Evolutionary conservation across 2,113 vertebrate genomes (phyloP).

Genomic region (Pseudorhombus dupliciocellatus): DNA sequence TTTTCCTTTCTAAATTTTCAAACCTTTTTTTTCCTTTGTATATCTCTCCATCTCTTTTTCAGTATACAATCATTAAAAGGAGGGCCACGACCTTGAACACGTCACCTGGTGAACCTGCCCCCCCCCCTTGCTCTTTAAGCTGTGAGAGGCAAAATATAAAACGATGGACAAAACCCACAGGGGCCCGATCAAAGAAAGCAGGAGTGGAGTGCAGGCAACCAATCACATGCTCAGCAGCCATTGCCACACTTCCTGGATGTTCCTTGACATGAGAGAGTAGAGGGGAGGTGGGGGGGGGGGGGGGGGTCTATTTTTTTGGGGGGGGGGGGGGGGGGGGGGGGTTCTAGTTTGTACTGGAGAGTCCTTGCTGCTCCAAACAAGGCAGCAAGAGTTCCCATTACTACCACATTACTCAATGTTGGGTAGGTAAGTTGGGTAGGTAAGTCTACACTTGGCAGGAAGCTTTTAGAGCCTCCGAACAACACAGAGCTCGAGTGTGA

Average conservation of each 20-base stretch:
- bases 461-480: constrained; percentile 5
- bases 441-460: constrained; percentile 5
- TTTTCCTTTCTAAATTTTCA: constrained; percentile 62
- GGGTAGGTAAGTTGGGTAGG: background rate
- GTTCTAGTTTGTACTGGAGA: constrained; percentile 39
- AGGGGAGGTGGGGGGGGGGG: constrained; percentile 7
- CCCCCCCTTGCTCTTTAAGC: constrained; percentile 70
- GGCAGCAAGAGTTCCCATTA: constrained; percentile 10
- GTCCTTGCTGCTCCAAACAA: constrained; percentile 22
- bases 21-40: constrained; percentile 30
- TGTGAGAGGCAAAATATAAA: constrained; percentile 81
- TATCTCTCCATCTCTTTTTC: constrained; percentile 55
- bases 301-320: too few species aligned
- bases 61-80: constrained; percentile 91
- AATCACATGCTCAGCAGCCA: constrained; percentile 76
- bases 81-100: constrained; percentile 89
- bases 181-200: constrained; percentile 6
- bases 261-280: background rate
- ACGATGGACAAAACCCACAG: constrained; percentile 45
- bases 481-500: constrained; percentile 27
- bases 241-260: constrained; percentile 34
- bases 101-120: constrained; percentile 79
- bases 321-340: background rate
- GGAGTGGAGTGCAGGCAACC: constrained; percentile 75
- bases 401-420: too few species aligned